Evolutionary conservation across 2,888 invertebrate species (phyloP), one percentile per base, ranked within the genome.

Genomic region (Ischnura elegans): DNA sequence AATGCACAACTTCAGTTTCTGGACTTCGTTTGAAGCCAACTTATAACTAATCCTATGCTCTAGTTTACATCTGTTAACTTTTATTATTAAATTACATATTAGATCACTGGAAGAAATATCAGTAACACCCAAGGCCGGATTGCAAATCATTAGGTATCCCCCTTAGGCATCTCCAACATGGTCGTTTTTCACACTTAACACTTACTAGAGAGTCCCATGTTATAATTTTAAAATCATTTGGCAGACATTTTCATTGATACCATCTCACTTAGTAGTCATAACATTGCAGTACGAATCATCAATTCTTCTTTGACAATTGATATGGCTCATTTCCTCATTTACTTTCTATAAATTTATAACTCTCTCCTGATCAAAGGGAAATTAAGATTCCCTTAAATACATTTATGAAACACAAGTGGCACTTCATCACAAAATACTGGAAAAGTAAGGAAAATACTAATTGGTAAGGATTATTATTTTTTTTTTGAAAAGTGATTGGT

Each of bases 351-450:
- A 90, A 46, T 94, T 94, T 94, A 94, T 94, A 94, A 94, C 90
- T 93, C 93, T 93, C 93, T 87, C 85, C 94, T 93, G 85, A 93
- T 94, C 90, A 94, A 94, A 94, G 93, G 93, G 93, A 93, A 93
- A 94, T 93, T 87, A 86, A 93, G 90, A 87, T 93, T 93, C 93
- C 93, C 94, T 93, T 94, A 93, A 93, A 94, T 93, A 94, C 87
- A 94, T 90, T 93, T 93, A 93, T 87, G 93, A 97, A 97, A 97
- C 97, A 97, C 97, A 97, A 97, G 90, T 90, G 90, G 97, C 97
- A 97, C 94, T 94, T 94, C 93, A 97, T 97, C 97, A 97, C 97
- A 97, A 94, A 97, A 97, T 97, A 97, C 97, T 97, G 97, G 97
- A 97, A 97, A 97, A 96, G 97, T 97, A 97, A 94, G 94, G 94